Evolutionary conservation across 2,113 vertebrate genomes (phyloP).

Genomic region (Burhinus oedicnemus): DNA sequence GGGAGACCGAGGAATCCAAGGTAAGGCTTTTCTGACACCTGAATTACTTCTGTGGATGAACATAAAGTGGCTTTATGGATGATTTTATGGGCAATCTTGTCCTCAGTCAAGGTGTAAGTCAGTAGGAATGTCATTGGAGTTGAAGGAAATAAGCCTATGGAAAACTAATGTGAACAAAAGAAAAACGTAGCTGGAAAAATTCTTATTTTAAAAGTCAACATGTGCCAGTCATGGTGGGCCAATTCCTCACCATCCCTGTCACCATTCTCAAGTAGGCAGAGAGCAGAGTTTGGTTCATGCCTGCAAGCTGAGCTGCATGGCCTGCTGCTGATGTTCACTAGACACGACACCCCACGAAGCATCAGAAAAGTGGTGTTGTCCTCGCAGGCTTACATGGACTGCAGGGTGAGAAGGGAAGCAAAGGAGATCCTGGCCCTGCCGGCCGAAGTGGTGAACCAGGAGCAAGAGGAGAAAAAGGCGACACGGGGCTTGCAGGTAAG

Average conservation of each 20-base stretch:
- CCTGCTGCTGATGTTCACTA: background rate
- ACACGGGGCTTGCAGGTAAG: constrained; percentile 62
- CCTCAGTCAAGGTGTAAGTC: background rate
- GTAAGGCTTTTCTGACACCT: constrained; percentile 53
- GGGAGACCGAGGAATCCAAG: constrained; percentile 64
- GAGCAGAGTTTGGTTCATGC: background rate
- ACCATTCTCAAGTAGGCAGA: background rate
- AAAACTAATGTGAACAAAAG: background rate
- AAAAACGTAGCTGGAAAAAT: background rate
- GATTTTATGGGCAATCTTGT: constrained; percentile 36
- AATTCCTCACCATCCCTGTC: background rate
- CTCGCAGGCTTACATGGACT: constrained; percentile 44
- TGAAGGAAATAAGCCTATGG: background rate
- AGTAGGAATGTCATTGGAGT: background rate
- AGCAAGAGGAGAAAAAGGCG: constrained; percentile 64
- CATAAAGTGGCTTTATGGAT: constrained; percentile 34
- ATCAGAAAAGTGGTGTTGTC: background rate
- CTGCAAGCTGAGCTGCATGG: background rate
- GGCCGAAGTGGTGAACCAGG: constrained; percentile 61
- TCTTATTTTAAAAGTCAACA: background rate
- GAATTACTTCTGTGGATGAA: background rate
- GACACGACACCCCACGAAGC: accelerated
- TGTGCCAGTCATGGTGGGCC: accelerated
- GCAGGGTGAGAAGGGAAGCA: constrained; percentile 61
- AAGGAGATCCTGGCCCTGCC: constrained; percentile 48